Base-by-base conservation (phyloP, 2,888 invertebrate species). In the Oxycera nigricornis region DNA sequence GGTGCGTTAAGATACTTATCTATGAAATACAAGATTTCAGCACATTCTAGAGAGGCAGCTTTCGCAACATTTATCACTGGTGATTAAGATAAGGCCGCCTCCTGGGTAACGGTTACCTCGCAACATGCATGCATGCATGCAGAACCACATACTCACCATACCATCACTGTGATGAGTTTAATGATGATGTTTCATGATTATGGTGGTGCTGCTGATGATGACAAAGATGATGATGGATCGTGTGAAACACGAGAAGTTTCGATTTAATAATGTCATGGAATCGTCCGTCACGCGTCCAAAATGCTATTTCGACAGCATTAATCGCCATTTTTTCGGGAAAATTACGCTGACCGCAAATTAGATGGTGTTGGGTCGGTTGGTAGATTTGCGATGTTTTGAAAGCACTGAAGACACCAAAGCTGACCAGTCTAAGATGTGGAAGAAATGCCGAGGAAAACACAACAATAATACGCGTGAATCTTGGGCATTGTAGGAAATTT, bases 211-310 rank as follows among this genome's bases (percentile, higher is more conserved):
- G 46, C 3, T 46, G 46, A 46, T 35, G 35, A 50, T 6, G 50
- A 50, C 50, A 6, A 50, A 55, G 55, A 55, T 55, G 55, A 14
- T 30, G 26, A 59, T 59, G 59, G n/a, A 59, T 59, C 30, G 30
- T 59, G 59, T 9, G 59, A 59, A 59, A 59, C 24, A 22, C 28
- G 30, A 59, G 17, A 59, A n/a, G 22, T 59, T 30, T 24, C 59
- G 55, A 24, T 55, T 9, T 55, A 55, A 55, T 24, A 59, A 59
- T 30, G 30, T 59, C 59, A 28, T 59, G 59, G 59, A 59, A 11
- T 59, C 59, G 59, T n/a, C n/a, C n/a, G n/a, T 28, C 24, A 59
- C 30, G 59, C 20, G 9, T 59, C n/a, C 22, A n/a, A 30, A n/a
- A 30, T 24, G 22, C 30, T 26, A 24, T 59, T 59, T 59, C 59